Evolutionary conservation across 1,140 invertebrate species (phyloP).

Genomic region (Oedothorax gibbosus): DNA sequence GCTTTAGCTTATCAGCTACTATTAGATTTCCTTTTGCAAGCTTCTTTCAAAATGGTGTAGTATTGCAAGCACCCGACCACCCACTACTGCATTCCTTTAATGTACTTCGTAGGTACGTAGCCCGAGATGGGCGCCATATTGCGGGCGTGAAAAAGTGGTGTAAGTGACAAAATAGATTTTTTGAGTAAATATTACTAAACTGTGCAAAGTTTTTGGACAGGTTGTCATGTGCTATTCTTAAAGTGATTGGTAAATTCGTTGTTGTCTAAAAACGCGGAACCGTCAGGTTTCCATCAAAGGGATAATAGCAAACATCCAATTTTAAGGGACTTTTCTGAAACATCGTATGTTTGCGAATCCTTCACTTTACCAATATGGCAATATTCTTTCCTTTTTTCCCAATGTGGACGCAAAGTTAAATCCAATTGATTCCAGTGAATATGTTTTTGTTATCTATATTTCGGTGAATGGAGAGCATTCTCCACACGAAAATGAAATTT

Average conservation of each 20-base stretch:
- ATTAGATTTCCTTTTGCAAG: conserved; percentile 38
- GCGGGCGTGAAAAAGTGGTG: too few relatives aligned
- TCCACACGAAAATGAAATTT: conserved; percentile 48
- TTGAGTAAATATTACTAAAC: too few relatives aligned
- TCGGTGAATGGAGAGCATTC: conserved; percentile 22
- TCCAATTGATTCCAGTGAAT: conserved; percentile 58
- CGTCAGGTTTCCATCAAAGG: too few relatives aligned
- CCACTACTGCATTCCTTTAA: not conserved
- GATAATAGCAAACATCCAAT: too few relatives aligned
- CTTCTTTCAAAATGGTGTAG: conserved; percentile 24
- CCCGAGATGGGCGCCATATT: not conserved
- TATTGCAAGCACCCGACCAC: not conserved
- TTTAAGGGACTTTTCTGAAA: too few relatives aligned
- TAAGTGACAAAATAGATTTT: too few relatives aligned
- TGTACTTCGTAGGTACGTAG: not conserved
- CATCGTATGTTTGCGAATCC: too few relatives aligned
- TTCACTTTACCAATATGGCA: not conserved
- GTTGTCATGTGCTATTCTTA: too few relatives aligned
- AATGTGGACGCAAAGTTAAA: conserved; percentile 36
- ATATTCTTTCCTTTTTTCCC: not conserved
- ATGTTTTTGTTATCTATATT: conserved; percentile 58
- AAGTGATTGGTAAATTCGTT: too few relatives aligned
- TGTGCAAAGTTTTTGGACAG: too few relatives aligned
- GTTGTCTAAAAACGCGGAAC: too few relatives aligned
- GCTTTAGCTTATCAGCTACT: conserved; percentile 44